phyloP scores from a whole-genome alignment of 2,888 invertebrate species.

The Mesorhabditis spiculigera region DNA sequence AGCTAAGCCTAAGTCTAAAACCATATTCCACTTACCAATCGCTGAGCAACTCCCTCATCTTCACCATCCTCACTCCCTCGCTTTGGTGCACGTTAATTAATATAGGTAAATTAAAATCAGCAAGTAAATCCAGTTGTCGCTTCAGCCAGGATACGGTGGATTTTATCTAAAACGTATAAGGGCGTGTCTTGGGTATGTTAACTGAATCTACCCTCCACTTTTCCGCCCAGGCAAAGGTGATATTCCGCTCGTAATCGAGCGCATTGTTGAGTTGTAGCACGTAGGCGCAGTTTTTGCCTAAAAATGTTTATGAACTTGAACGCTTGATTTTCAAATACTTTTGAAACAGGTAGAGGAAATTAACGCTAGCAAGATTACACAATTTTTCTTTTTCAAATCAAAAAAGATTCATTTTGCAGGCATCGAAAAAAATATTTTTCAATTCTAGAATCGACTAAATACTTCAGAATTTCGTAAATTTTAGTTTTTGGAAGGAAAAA shows the following conservation, averaged over 20 bases:
- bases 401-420: too few species aligned
- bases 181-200: neutral
- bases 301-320: neutral
- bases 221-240: constrained; percentile 12
- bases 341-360: constrained; percentile 6
- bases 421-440: too few species aligned
- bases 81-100: constrained; percentile 42
- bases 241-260: constrained; percentile 42
- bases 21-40: constrained; percentile 14
- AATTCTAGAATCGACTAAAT: too few species aligned
- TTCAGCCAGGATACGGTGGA: neutral
- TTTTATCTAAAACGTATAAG: constrained; percentile 16
- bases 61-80: constrained; percentile 18
- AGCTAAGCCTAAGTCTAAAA: neutral
- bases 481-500: too few species aligned
- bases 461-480: too few species aligned
- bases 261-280: constrained; percentile 56
- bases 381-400: too few species aligned
- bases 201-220: neutral
- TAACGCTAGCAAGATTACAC: too few species aligned
- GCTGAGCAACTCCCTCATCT: constrained; percentile 19
- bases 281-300: constrained; percentile 45
- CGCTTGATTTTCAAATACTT: too few species aligned
- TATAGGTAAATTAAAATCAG: constrained; percentile 28
- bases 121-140: constrained; percentile 11